Base-by-base conservation (phyloP, 2,888 invertebrate species). In the Ennomos fuscantarius region DNA sequence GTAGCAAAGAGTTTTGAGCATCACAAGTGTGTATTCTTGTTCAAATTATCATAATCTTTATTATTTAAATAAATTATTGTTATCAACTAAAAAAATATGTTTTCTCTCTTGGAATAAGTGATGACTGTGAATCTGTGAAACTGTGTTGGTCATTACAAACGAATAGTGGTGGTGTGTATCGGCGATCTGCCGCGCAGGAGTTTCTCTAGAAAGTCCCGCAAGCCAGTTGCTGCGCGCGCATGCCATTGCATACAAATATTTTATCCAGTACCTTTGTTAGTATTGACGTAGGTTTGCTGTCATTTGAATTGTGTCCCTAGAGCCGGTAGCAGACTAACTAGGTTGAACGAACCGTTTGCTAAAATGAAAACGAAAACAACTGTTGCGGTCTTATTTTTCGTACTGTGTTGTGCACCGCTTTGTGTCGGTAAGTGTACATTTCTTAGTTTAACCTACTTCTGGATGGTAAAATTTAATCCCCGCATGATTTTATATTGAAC, bases 191-290 rank as follows among this genome's bases (percentile, higher is more conserved):
- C 73, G 75, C 81, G 81, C 85, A 81, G 82, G 86, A 89, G 87
- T 92, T 92, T 93, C 92, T 84, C 78, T 87, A 92, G 93, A 93
- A 93, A 93, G 93, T 91, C 84, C 87, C 86, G 84, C 84, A 84
- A 84, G 80, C 74, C 80, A 83, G 87, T 84, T 76, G 81, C 84
- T 6, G 85, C 60, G 74, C 78, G 83, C 76, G 82, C 84, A 78
- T 73, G 72, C 78, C 84, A 81, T 82, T 86, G 92, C 89, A 91
- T 90, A 92, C 90, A 89, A 92, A 92, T 86, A 77, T 69, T 72
- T 71, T 65, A 69, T 35, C 66, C 69, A 74, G 69, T 81, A 81
- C 81, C 83, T 84, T 84, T 78, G 74, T 78, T 73, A 78, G 78
- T 78, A 74, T 81, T 82, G 79, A 82, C 84, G 76, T 79, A 82